Evolutionary conservation across 2,888 invertebrate species (phyloP).

Genomic region (Pterostichus madidus): DNA sequence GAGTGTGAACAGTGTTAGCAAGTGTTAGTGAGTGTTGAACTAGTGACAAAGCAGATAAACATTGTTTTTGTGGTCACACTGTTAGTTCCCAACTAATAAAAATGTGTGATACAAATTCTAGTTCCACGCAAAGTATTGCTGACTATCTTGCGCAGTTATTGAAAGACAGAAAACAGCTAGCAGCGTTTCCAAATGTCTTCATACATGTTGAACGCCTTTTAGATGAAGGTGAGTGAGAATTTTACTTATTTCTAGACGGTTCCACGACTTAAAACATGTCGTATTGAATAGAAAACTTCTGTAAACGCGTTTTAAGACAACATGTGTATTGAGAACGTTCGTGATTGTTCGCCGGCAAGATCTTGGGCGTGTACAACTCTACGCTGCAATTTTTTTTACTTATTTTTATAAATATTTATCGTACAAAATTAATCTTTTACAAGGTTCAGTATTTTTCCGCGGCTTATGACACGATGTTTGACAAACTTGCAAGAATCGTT

Average conservation of each 20-base stretch:
- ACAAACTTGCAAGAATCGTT: background rate
- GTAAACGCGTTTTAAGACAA: background rate
- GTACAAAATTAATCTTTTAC: too few species aligned
- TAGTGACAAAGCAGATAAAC: slow-evolving; percentile 36
- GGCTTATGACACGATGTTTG: background rate
- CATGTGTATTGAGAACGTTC: background rate
- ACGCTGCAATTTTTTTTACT: background rate
- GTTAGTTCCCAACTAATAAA: slow-evolving; percentile 69
- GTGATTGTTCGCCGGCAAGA: background rate
- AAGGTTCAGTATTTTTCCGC: background rate
- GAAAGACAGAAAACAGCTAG: slow-evolving; percentile 99
- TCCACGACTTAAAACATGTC: too few species aligned
- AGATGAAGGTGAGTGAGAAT: slow-evolving; percentile 93
- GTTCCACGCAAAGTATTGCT: slow-evolving; percentile 96
- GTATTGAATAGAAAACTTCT: too few species aligned
- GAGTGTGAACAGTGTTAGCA: slow-evolving; percentile 51
- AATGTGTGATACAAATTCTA: slow-evolving; percentile 76
- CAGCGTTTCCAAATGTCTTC: slow-evolving; percentile 99
- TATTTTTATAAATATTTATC: too few species aligned
- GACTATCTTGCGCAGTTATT: slow-evolving; percentile 99
- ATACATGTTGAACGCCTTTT: slow-evolving; percentile 99
- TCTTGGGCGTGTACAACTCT: slow-evolving; percentile 20
- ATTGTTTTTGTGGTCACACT: slow-evolving; percentile 63
- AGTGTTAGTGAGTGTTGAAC: slow-evolving; percentile 59
- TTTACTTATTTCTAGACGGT: background rate